Evolutionary conservation across 1,140 invertebrate genomes (phyloP).

Genomic region (Bombus sylvicola): DNA sequence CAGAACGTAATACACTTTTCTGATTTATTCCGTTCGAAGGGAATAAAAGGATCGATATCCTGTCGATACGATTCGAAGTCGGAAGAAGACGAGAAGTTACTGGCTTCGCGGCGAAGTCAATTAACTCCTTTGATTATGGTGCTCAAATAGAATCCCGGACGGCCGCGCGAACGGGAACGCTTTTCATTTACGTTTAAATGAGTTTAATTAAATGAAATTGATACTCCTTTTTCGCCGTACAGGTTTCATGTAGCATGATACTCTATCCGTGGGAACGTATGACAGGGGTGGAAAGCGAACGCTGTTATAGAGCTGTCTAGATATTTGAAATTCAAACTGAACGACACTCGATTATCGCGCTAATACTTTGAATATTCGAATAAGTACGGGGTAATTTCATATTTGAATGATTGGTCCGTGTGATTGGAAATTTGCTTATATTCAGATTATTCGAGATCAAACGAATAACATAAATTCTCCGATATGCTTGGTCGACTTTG

Average conservation of each 20-base stretch:
- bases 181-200: constrained; percentile 1
- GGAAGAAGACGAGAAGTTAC: neutral
- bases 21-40: neutral
- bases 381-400: neutral
- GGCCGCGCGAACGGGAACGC: neutral
- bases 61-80: neutral
- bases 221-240: neutral
- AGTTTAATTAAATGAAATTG: constrained; percentile 39
- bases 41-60: constrained; percentile 1
- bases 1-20: neutral
- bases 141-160: constrained; percentile 3
- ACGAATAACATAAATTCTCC: neutral
- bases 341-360: neutral
- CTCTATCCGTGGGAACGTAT: neutral
- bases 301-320: neutral
- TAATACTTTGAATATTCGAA: neutral
- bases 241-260: neutral
- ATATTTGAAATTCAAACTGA: constrained; percentile 1
- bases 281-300: neutral
- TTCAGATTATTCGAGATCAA: neutral
- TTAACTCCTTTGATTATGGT: constrained; percentile 22
- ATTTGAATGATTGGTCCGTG: neutral
- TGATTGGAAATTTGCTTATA: neutral
- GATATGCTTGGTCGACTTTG: neutral
- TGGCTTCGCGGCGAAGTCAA: neutral